Evolutionary conservation across 2,888 invertebrate genomes (phyloP).

Genomic region (Dione juno): DNA sequence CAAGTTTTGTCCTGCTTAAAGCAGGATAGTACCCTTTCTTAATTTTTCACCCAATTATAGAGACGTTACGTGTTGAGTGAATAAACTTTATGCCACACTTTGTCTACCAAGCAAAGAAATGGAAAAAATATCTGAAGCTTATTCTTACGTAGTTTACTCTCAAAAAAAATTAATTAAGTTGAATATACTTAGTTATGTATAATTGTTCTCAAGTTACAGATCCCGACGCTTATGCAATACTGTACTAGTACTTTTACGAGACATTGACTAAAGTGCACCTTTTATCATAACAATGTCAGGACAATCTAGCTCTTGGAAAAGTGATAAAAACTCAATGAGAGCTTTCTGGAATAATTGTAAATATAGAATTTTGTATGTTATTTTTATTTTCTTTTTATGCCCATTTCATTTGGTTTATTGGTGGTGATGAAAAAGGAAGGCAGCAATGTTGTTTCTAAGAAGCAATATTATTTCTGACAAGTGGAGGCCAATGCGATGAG

Average conservation of each 20-base stretch:
- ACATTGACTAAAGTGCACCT: conserved; percentile 18
- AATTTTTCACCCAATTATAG: too few relatives aligned
- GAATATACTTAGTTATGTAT: background rate
- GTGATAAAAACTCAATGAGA: background rate
- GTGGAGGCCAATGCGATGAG: too few relatives aligned
- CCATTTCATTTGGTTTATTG: too few relatives aligned
- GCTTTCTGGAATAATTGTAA: background rate
- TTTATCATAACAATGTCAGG: conserved; percentile 21
- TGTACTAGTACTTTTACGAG: conserved; percentile 12
- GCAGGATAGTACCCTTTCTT: too few relatives aligned
- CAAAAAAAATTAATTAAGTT: background rate
- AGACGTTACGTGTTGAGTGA: too few relatives aligned
- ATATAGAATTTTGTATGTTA: background rate
- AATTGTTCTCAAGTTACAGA: background rate
- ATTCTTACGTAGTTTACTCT: background rate
- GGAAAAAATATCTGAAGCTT: background rate
- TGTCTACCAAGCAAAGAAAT: too few relatives aligned
- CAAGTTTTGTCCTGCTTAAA: too few relatives aligned
- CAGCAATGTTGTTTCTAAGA: too few relatives aligned
- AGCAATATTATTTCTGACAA: too few relatives aligned
- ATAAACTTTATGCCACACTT: too few relatives aligned
- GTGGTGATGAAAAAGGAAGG: too few relatives aligned
- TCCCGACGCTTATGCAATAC: conserved; percentile 18
- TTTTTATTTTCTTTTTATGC: too few relatives aligned
- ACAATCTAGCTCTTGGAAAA: background rate